phyloP scores from a whole-genome alignment of 1,140 invertebrate species.

The Platorchestia sp. region DNA sequence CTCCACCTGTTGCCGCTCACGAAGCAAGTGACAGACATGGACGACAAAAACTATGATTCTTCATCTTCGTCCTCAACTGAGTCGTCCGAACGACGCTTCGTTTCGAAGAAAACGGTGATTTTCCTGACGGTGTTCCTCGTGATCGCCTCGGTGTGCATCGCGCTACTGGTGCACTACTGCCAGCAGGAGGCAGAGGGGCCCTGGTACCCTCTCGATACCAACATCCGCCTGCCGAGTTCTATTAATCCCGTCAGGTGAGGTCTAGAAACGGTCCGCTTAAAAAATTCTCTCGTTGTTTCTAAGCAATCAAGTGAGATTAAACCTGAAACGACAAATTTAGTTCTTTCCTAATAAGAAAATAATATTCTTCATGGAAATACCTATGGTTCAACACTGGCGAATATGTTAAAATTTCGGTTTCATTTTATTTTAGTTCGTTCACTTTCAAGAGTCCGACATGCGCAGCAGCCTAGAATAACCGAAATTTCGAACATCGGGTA shows the following conservation, averaged over 20 bases:
- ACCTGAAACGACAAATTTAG: neutral
- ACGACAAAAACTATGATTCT: neutral
- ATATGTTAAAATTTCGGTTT: neutral
- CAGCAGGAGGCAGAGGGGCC: neutral
- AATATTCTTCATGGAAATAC: neutral
- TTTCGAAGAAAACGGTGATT: neutral
- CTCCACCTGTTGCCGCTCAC: neutral
- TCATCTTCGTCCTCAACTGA: neutral
- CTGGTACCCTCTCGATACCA: neutral
- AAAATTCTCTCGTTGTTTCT: neutral
- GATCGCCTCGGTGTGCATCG: neutral
- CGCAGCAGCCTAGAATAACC: too few relatives aligned
- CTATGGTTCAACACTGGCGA: neutral
- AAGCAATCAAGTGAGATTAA: too few relatives aligned
- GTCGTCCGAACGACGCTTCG: neutral
- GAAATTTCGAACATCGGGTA: too few relatives aligned
- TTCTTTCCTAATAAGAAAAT: neutral
- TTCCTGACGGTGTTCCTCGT: neutral
- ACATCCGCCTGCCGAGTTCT: conserved; percentile 2
- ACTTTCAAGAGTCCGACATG: too few relatives aligned
- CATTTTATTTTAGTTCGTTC: too few relatives aligned
- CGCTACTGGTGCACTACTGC: neutral
- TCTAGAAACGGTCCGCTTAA: neutral
- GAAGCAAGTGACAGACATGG: neutral
- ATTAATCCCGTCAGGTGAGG: neutral